Percentiles rank a stretch among this genome's conserved stretches.
Conservation (phyloP, 2,797 vertebrate genomes). For the Moxostoma hubbsi region DNA sequence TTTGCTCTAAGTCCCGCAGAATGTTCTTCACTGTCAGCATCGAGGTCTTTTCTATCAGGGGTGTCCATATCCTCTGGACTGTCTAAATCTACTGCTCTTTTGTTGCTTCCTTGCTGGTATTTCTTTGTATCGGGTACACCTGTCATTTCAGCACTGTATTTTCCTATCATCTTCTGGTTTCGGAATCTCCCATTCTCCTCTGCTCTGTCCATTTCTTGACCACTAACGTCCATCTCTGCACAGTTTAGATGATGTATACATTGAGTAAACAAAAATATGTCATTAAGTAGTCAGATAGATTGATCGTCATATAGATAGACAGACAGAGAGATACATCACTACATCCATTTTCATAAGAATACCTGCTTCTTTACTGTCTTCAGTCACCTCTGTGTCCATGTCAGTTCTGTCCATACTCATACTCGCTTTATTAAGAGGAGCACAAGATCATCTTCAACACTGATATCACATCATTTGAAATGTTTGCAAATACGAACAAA, state of each 20-base stretch:
- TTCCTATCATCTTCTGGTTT: slow-evolving; percentile 5
- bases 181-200: slow-evolving; percentile 1
- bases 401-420: slow-evolving; percentile 29
- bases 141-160: background rate
- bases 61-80: slow-evolving; percentile 2
- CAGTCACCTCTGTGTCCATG: slow-evolving; percentile 25
- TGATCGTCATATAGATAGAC: background rate
- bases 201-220: slow-evolving; percentile 58
- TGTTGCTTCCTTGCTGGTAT: background rate
- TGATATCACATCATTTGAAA: background rate
- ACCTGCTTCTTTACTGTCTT: slow-evolving; percentile 24
- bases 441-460: background rate
- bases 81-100: slow-evolving; percentile 1
- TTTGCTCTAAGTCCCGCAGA: too few species aligned
- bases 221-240: slow-evolving; percentile 56
- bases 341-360: background rate
- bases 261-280: background rate
- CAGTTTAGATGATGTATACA: slow-evolving; percentile 18
- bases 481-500: background rate
- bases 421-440: slow-evolving; percentile 46
- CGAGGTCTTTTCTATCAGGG: slow-evolving; percentile 31
- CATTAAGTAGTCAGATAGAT: background rate
- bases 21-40: slow-evolving; percentile 46
- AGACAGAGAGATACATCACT: too few species aligned
- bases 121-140: background rate